Base-by-base conservation (phyloP, 2,797 vertebrate species). In the Hydrocynus forskahlii region DNA sequence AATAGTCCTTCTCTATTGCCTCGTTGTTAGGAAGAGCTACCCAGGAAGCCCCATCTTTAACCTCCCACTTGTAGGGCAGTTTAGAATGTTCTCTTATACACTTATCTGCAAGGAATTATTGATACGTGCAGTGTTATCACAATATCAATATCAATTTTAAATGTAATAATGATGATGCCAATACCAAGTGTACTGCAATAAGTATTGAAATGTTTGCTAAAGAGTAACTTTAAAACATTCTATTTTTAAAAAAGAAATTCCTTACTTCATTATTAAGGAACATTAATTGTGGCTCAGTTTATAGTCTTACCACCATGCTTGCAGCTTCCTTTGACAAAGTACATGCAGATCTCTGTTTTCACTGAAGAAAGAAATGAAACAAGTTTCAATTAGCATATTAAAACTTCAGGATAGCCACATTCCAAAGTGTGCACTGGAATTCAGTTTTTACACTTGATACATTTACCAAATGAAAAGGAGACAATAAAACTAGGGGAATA, bases 331-430 rank as follows among this genome's bases (percentile, higher is more conserved):
- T 91, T 94, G 77, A 95, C 84, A 86, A 88, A 94, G 88, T 73
- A 93, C 90, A 94, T 81, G 82, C 94, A 95, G 59, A 95, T 94
- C 83, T 93, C 92, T 0, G 83, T 93, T 91, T 94, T 95, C 68
- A 92, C 94, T 94, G 7, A 50, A 72, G 50, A 57, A 71, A 86
- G 35, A 81, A 85, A 81, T 23, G 2, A 62, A n/a, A 5, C 19
- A 59, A 8, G 14, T 62, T 4, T 0, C 50, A 45, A 29, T 62
- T 9, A 71, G 57, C 29, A 12, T 7, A 48, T 9, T 5, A 19
- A 17, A 17, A 43, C 4, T 57, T 38, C 7, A 10, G 4, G 17
- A 54, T 19, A 50, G n/a, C 0, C 16, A 38, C 10, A 12, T 12
- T 60, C 8, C 48, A 50, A 50, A 50, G 10, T 50, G 10, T n/a